Percentiles rank a stretch among this genome's conserved stretches.
Evolutionary conservation across 1,140 invertebrate species (phyloP).

Genomic region (Ceratoteleas bidentatus): DNA sequence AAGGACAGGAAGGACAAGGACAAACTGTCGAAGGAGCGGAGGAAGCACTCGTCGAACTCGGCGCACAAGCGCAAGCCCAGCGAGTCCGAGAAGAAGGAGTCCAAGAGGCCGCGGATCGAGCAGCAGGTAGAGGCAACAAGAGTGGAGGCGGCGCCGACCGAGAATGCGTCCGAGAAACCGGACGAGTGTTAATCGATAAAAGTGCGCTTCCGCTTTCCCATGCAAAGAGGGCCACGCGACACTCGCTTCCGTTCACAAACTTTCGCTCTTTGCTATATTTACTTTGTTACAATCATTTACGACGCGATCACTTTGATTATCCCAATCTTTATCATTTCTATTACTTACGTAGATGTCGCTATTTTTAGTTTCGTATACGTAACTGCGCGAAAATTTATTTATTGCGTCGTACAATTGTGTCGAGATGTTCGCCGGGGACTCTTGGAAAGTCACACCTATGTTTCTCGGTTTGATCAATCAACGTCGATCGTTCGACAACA

Average conservation of each 20-base stretch:
- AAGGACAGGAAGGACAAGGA: slow-evolving; percentile 49
- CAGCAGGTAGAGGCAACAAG: slow-evolving; percentile 5
- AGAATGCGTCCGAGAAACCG: neutral
- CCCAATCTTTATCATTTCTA: slow-evolving; percentile 1
- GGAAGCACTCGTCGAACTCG: slow-evolving; percentile 61
- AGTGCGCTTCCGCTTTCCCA: too few species aligned
- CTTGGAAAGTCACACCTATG: slow-evolving; percentile 15
- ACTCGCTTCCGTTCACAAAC: neutral
- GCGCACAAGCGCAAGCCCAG: slow-evolving; percentile 69
- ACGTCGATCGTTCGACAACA: too few species aligned
- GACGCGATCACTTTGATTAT: neutral
- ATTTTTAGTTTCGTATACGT: slow-evolving; percentile 4
- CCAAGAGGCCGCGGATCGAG: slow-evolving; percentile 65
- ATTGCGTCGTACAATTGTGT: neutral
- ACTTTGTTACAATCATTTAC: neutral
- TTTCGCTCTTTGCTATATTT: neutral
- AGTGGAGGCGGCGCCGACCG: neutral
- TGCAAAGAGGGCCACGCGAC: neutral
- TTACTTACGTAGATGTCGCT: slow-evolving; percentile 10
- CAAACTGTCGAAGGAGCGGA: slow-evolving; percentile 53
- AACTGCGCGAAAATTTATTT: slow-evolving; percentile 11
- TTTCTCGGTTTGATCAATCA: too few species aligned
- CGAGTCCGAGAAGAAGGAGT: slow-evolving; percentile 62
- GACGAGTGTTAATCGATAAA: neutral
- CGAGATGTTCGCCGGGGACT: neutral